Conservation (phyloP, 2,113 vertebrate species). For the Ptilorrhoa leucosticta region DNA sequence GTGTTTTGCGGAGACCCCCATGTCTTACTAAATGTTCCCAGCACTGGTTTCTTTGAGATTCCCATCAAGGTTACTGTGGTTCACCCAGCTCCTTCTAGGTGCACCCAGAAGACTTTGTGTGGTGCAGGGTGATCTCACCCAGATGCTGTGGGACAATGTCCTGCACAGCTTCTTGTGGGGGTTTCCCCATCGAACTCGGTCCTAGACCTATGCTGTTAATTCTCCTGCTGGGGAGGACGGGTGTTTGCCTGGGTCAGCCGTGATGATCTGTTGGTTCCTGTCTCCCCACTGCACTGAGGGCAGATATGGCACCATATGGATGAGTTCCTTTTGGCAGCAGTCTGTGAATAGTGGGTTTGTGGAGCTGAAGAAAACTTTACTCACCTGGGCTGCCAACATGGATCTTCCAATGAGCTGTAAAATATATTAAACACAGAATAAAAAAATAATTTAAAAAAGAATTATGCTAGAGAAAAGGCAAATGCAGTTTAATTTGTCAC, state of each 20-base stretch:
- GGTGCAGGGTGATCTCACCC: neutral
- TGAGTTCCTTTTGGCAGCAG: neutral
- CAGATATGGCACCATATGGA: neutral
- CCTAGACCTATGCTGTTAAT: neutral
- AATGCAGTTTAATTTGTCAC: neutral
- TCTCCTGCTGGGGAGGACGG: neutral
- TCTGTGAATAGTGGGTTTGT: neutral
- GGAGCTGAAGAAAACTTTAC: neutral
- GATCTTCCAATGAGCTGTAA: neutral
- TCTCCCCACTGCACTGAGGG: accelerated
- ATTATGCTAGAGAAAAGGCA: neutral
- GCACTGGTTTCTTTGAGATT: neutral
- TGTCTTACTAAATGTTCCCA: neutral
- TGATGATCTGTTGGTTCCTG: neutral
- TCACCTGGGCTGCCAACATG: neutral
- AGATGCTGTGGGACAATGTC: neutral
- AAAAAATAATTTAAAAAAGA: neutral
- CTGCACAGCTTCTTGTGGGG: neutral
- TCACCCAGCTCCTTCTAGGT: neutral
- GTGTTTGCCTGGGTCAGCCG: neutral
- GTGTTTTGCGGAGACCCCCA: neutral
- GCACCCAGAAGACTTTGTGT: accelerated
- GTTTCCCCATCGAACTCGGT: accelerated
- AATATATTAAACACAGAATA: neutral
- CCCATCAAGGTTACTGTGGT: neutral